Percentiles rank a stretch among this genome's conserved stretches.
These are phyloP conservation scores for Calliopsis andreniformis DNA, from an alignment of 1,140 invertebrate species.

Conservation along the genomic window DNA sequence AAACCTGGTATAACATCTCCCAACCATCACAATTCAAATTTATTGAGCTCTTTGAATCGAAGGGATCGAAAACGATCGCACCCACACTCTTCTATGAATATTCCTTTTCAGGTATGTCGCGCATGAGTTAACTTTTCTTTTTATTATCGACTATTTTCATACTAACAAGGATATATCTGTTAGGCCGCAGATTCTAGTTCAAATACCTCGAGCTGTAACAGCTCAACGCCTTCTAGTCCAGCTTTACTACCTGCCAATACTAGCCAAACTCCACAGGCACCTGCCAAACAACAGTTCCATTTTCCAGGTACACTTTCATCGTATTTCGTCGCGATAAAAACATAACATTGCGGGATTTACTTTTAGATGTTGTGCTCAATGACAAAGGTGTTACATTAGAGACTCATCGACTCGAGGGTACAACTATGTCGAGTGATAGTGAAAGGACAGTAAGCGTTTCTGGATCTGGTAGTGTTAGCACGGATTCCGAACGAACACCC, in stretches of 20 bases:
- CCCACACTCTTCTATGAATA: slow-evolving; percentile 84
- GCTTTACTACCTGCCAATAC: slow-evolving; percentile 85
- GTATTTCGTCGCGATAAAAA: not conserved
- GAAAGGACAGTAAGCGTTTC: slow-evolving; percentile 91
- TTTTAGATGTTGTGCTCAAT: slow-evolving; percentile 79
- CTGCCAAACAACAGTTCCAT: slow-evolving; percentile 88
- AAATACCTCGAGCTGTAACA: slow-evolving; percentile 97
- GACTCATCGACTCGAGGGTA: slow-evolving; percentile 85
- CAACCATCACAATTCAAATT: slow-evolving; percentile 76
- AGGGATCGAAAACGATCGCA: slow-evolving; percentile 82
- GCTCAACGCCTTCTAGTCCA: slow-evolving; percentile 96
- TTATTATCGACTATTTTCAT: too few relatives aligned
- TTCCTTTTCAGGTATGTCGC: slow-evolving; percentile 82
- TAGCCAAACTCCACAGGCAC: slow-evolving; percentile 82
- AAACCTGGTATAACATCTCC: slow-evolving; percentile 78
- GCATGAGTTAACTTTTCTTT: not conserved
- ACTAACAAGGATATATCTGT: slow-evolving; percentile 56
- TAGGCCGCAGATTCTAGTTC: slow-evolving; percentile 92
- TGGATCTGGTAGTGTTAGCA: slow-evolving; percentile 86
- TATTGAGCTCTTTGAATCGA: slow-evolving; percentile 70
- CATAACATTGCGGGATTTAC: not conserved
- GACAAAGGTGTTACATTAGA: slow-evolving; percentile 83
- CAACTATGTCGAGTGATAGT: slow-evolving; percentile 90
- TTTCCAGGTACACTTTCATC: slow-evolving; percentile 87
- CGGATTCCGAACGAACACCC: slow-evolving; percentile 92